Base-by-base conservation (phyloP, 2,888 invertebrate species). In the Lasioglossum zephyrum region DNA sequence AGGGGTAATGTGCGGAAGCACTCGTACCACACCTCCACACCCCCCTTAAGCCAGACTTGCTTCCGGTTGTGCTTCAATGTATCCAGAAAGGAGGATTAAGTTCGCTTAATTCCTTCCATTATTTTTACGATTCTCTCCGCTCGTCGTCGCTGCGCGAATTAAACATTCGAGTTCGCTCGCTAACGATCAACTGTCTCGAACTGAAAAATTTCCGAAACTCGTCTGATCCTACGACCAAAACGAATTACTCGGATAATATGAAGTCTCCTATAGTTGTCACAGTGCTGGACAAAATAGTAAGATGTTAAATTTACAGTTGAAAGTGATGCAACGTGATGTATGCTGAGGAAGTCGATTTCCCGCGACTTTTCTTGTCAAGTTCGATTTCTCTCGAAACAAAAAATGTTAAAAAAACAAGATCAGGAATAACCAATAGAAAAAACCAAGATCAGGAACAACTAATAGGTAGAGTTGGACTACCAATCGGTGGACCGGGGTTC, bases 1-100 rank as follows among this genome's bases (percentile, higher is more conserved):
- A 88, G 88, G 92, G 92, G 89, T 89, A 91, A 92, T 91, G 88
- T 88, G 90, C 88, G 87, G 91, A 91, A 92, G 88, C 90, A 86
- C 88, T 92, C 88, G 82, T 84, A 79, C 77, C 77, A 77, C 87
- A 84, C 78, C 86, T 75, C 82, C 82, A 36, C 75, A 79, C 81
- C 79, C 75, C 77, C 76, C 77, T 83, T 83, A 83, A 90, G 78
- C 82, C 83, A 77, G 76, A 70, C 83, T 78, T 70, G 76, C 53
- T 87, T 87, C 78, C 79, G 79, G 81, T 79, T 85, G 72, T 74
- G 47, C 73, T 53, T 73, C 79, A 69, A 78, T 73, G 53, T 82
- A 69, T 57, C 60, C 47, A 36, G 60, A 74, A 47, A 36, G 49
- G 63, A 78, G 72, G 73, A 76, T 86, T 76, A 76, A 73, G 76